Evolutionary conservation across 2,888 invertebrate species (phyloP).

Genomic region (Tetragnatha montana): DNA sequence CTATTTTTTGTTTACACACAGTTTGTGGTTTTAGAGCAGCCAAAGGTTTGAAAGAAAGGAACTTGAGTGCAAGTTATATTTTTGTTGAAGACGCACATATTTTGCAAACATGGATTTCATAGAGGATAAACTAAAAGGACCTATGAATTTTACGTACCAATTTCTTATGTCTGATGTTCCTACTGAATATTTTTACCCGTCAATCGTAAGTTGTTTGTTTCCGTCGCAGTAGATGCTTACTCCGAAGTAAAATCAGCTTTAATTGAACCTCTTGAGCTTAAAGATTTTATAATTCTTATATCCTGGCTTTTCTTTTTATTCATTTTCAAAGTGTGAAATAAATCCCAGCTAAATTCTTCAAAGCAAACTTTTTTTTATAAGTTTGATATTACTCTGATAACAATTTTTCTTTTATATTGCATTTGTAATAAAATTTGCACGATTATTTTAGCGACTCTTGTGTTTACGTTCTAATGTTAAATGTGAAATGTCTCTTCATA

Average conservation of each 20-base stretch:
- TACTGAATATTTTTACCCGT: conserved; percentile 4
- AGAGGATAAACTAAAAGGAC: not conserved
- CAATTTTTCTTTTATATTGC: no score
- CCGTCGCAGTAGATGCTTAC: not conserved
- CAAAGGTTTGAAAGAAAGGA: not conserved
- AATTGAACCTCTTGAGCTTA: not conserved
- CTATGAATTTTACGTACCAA: conserved; percentile 1
- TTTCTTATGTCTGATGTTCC: not conserved
- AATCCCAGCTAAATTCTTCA: no score
- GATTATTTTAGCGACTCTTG: no score
- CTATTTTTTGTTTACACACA: conserved; percentile 38
- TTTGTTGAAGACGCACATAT: conserved; percentile 2
- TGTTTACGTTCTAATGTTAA: no score
- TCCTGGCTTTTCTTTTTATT: not conserved
- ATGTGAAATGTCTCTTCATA: no score
- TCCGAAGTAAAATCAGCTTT: not conserved
- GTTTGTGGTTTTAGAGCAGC: conserved; percentile 14
- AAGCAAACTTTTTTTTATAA: no score
- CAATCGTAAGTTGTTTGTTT: conserved; percentile 30
- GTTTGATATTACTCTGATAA: no score
- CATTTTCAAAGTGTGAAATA: no score
- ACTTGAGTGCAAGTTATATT: conserved; percentile 3
- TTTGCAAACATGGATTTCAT: conserved; percentile 25
- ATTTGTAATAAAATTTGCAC: no score
- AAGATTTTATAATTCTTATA: not conserved